Evolutionary conservation across 2,888 invertebrate genomes (phyloP), one percentile per base, ranked within the genome.

Genomic region (Leptinotarsa haldemani): DNA sequence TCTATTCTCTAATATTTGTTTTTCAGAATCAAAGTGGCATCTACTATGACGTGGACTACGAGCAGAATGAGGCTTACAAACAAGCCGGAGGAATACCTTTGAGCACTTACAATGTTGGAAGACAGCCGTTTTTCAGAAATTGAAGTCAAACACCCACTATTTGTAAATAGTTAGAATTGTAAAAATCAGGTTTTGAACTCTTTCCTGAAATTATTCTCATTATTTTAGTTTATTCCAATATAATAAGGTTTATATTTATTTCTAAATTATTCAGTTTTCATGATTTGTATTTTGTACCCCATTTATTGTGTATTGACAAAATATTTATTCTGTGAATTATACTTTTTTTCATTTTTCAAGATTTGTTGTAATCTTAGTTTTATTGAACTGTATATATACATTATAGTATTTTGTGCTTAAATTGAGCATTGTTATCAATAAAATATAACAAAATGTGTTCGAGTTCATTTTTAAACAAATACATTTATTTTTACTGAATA

Each of bases 21-120:
- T 90, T 89, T 70, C 89, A 96, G 96, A 95, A 95, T 87, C 95
- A 95, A 89, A 95, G 94, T 80, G 95, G 95, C 68, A 95, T 96
- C 81, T 96, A 96, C 87, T 96, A 96, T 84, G 96, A 96, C 84
- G 95, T 96, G 46, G 96, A 96, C 78, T 95, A 95, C 82, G 95
- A 95, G 84, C 92, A 89, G 82, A 89, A 89, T 82, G 90, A 89
- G 77, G 88, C 85, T 70, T 87, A 86, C 79, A 88, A 88, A 86
- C 92, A 92, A 82, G 89, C 91, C 16, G 91, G 91, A 82, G 92
- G 92, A 2, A 93, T 95, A 78, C 95, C 95, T 48, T 90, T 96
- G 85, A 95, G 94, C 72, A 95, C 95, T 0, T 96, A 96, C 88
- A 94, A 94, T 7, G 93, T 94, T 16, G 93, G 93, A 47, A 89